phyloP scores from a whole-genome alignment of 2,888 invertebrate species.

The Agapostemon virescens region DNA sequence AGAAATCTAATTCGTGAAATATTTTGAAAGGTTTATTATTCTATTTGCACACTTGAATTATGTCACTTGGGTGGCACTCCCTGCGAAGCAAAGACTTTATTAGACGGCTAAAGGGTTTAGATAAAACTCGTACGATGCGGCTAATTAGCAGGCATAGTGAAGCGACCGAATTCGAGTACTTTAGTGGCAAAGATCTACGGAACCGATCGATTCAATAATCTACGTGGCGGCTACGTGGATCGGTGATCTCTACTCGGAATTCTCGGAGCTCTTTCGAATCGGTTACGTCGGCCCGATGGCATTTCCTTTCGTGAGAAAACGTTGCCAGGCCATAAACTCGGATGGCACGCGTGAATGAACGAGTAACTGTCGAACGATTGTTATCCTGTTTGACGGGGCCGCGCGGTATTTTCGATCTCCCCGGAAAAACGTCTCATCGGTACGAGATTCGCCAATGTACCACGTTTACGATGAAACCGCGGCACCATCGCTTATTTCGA shows the following conservation, averaged over 20 bases:
- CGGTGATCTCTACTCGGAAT: not conserved
- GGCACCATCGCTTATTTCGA: not conserved
- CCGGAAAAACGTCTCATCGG: constrained; percentile 41
- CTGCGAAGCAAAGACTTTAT: not conserved
- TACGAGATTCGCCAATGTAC: constrained; percentile 23
- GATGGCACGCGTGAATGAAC: constrained; percentile 41
- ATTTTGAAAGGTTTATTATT: not conserved
- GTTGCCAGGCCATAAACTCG: constrained; percentile 27
- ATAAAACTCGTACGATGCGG: constrained; percentile 27
- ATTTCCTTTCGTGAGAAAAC: constrained; percentile 34
- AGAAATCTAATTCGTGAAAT: not conserved
- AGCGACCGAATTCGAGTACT: not conserved
- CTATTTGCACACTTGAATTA: not conserved
- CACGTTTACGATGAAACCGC: not conserved
- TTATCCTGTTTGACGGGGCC: constrained; percentile 53
- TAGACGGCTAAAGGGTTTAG: constrained; percentile 17
- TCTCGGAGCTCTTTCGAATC: not conserved
- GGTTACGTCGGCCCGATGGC: constrained; percentile 33
- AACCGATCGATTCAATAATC: not conserved
- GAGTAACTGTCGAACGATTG: constrained; percentile 50
- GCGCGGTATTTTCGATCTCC: constrained; percentile 47
- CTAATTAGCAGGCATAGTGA: constrained; percentile 36
- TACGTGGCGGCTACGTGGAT: constrained; percentile 9
- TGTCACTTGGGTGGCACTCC: not conserved
- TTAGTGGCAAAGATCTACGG: not conserved